Evolutionary conservation across 2,888 invertebrate species (phyloP).

Genomic region (Eupsilia transversa): DNA sequence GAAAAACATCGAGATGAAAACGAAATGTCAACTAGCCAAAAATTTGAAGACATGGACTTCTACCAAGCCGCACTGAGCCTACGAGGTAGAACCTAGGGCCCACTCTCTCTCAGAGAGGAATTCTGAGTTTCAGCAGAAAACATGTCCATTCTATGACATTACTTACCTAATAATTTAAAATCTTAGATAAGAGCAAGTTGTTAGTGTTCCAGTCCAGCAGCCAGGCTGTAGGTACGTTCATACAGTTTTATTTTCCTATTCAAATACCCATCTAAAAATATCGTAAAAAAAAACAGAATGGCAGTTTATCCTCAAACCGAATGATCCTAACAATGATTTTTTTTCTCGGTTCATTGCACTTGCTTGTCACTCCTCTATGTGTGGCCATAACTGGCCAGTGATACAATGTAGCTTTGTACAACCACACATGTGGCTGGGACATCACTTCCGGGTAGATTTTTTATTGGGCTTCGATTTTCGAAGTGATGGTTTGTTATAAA

Average conservation of each 20-base stretch:
- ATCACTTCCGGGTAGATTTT: constrained; percentile 53
- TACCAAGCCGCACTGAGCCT: too few species aligned
- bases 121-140: neutral
- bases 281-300: constrained; percentile 28
- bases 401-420: constrained; percentile 60
- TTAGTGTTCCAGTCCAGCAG: neutral
- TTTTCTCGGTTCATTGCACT: constrained; percentile 63
- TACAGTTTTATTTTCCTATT: constrained; percentile 1
- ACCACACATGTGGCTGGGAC: constrained; percentile 52
- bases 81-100: too few species aligned
- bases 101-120: too few species aligned
- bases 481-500: constrained; percentile 30
- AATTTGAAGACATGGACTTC: neutral
- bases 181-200: neutral
- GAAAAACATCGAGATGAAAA: neutral
- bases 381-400: constrained; percentile 38
- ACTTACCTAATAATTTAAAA: too few species aligned
- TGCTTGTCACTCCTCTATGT: constrained; percentile 27
- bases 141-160: neutral
- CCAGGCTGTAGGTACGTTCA: neutral
- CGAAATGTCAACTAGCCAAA: neutral
- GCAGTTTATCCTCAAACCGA: constrained; percentile 43
- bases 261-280: constrained; percentile 21
- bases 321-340: constrained; percentile 60
- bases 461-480: constrained; percentile 18